Base-by-base conservation (phyloP, 2,797 vertebrate species). In the Syngnathus rostellatus region DNA sequence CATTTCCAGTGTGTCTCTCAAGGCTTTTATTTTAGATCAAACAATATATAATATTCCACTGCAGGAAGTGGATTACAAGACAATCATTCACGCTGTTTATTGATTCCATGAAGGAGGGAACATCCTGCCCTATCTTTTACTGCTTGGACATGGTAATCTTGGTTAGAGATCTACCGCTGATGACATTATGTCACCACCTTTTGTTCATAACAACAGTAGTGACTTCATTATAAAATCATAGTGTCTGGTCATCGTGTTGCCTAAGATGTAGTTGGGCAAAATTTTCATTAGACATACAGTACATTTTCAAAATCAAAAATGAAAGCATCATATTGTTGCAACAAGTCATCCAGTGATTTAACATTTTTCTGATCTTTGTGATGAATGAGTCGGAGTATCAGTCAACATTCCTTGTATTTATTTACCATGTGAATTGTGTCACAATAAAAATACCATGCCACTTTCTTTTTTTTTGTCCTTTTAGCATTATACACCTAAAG, bases 21-120 rank as follows among this genome's bases (percentile, higher is more conserved):
- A 4, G 2, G 16, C 31, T 53, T n/a, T 19, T 19, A 50, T 37
- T 37, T 38, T 5, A 17, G 14, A 6, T 16, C 2, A 58, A 38
- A 16, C 31, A 2, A 5, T 17, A 31, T 57, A 10, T 37, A 9
- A 38, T 19, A 8, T 39, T 59, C 57, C 12, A 59, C 57, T 19
- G 3, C 16, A 9, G 31, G 31, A 39, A 59, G 37, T 59, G 37
- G 19, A 39, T 59, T 39, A 9, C 8, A 39, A 59, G 16, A 38
- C 25, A 38, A 59, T 59, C 50, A 53, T 39, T 59, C 37, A 59
- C 57, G 8, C 57, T 59, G 57, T 39, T 57, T 38, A 59, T 39
- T 11, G 16, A 58, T 58, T 38, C 7, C 55, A 17, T 58, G 8
- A 58, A 2, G 16, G 8, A 39, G 7, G 8, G 55, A 58, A 58